Evolutionary conservation across 2,888 invertebrate genomes (phyloP).

Genomic region (Drosophila testacea): DNA sequence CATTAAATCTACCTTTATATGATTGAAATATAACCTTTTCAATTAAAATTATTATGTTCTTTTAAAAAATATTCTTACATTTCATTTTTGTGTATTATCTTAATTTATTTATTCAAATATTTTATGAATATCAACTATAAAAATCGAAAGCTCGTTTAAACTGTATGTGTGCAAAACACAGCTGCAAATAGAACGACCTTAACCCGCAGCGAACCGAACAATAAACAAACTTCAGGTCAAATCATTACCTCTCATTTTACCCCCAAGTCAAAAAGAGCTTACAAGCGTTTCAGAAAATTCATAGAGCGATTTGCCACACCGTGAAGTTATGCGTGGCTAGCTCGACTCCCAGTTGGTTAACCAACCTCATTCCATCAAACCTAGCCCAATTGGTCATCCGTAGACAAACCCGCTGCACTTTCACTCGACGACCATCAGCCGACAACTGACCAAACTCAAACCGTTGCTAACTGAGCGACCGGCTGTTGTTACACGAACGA

Average conservation of each 20-base stretch:
- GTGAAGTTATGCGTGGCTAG: constrained; percentile 21
- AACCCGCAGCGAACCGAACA: constrained; percentile 10
- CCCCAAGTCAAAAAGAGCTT: neutral
- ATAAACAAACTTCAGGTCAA: constrained; percentile 33
- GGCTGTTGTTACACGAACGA: constrained; percentile 43
- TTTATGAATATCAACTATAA: neutral
- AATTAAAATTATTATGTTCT: no score
- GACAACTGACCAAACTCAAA: constrained; percentile 63
- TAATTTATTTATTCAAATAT: no score
- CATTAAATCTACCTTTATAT: no score
- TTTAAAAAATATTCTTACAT: no score
- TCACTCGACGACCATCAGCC: constrained; percentile 62
- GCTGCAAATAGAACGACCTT: constrained; percentile 39
- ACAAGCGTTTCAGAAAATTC: neutral
- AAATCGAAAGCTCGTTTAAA: neutral
- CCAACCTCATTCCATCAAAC: constrained; percentile 5
- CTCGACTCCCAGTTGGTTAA: constrained; percentile 5
- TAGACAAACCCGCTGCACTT: constrained; percentile 64
- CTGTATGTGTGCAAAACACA: neutral
- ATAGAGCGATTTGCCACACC: constrained; percentile 18
- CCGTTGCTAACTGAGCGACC: constrained; percentile 56
- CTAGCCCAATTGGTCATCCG: constrained; percentile 26
- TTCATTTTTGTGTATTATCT: no score
- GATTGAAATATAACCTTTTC: no score
- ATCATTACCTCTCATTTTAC: constrained; percentile 20